Conservation (phyloP, 2,113 vertebrate species). For the Gallinago paraguaiae region DNA sequence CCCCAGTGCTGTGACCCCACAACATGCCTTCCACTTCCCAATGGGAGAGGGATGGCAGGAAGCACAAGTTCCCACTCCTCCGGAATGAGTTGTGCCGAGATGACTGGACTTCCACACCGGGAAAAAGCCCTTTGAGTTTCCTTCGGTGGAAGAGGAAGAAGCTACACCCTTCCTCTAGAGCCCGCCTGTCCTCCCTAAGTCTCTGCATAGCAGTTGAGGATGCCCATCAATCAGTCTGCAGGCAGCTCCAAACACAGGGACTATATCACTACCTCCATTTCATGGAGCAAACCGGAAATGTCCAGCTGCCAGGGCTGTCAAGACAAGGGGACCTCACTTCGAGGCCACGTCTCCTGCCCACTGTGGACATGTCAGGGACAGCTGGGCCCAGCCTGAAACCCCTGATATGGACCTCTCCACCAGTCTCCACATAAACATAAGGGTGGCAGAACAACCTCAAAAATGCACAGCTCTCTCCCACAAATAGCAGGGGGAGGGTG, state of each 20-base stretch:
- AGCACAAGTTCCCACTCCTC: background rate
- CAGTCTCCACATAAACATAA: background rate
- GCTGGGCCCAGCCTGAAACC: background rate
- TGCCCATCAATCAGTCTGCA: background rate
- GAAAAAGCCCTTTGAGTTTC: background rate
- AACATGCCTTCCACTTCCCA: background rate
- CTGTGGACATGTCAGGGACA: background rate
- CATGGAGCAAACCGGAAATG: background rate
- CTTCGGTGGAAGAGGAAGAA: background rate
- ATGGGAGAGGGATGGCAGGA: accelerated
- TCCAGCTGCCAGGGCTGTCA: background rate
- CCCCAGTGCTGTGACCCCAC: accelerated
- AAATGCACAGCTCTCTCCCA: background rate
- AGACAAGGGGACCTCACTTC: background rate
- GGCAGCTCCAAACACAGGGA: background rate
- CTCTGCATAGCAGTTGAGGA: accelerated
- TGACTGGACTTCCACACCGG: background rate
- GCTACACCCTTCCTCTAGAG: background rate
- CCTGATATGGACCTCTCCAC: background rate
- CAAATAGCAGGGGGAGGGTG: background rate
- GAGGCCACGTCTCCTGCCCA: background rate
- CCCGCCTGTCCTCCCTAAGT: background rate
- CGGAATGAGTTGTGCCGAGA: background rate
- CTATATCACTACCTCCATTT: background rate
- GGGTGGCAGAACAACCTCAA: background rate